Conservation (phyloP, 2,888 invertebrate species). For the Leucoma salicis region DNA sequence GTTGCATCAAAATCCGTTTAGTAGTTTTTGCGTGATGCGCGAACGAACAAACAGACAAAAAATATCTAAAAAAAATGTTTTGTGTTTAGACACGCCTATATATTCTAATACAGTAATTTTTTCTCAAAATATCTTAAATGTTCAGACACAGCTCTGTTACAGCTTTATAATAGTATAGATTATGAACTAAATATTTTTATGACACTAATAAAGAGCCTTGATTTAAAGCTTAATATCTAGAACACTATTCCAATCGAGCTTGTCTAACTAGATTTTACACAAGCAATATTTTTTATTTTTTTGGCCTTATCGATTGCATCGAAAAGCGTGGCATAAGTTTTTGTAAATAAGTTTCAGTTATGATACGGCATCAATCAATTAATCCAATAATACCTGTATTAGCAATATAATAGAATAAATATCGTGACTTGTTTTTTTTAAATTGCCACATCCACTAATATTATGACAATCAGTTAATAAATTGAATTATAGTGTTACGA, state of each 20-base stretch:
- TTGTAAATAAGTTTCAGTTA: background rate
- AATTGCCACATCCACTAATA: background rate
- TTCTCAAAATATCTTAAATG: no score
- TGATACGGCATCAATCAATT: constrained; percentile 2
- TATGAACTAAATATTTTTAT: no score
- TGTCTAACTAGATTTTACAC: background rate
- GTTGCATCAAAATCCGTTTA: no score
- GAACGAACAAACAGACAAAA: no score
- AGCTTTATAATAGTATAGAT: no score
- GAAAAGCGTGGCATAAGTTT: background rate
- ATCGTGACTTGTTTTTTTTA: background rate
- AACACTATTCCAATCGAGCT: background rate
- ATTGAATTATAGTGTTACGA: no score
- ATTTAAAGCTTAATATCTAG: background rate
- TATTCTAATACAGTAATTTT: no score
- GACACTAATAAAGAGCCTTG: background rate
- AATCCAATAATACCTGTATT: background rate
- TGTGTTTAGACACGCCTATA: no score
- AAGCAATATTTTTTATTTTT: background rate
- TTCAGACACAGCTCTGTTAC: no score
- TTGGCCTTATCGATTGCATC: background rate
- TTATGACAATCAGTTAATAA: background rate
- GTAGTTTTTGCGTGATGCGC: no score
- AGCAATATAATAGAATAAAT: background rate
- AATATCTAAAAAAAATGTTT: no score